Base-by-base conservation (phyloP, 1,140 invertebrate genomes). In the Drosophila dunni region DNA sequence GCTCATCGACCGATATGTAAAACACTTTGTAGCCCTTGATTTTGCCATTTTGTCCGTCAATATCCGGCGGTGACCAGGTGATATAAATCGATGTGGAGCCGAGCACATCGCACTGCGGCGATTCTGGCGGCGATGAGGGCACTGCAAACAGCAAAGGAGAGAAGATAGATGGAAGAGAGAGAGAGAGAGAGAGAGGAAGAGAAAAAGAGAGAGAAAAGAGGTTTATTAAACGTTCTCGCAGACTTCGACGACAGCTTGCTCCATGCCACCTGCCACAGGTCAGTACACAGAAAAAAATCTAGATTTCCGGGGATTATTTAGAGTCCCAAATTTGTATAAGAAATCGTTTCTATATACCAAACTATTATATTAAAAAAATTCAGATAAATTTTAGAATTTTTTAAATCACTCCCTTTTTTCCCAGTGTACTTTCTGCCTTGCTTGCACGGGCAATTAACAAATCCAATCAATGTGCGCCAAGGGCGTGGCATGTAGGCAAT, bases 21-120 rank as follows among this genome's bases (percentile, higher is more conserved):
- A 96, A 95, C 45, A 98, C 95, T 92, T 97, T 96, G 93, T 98
- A 98, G 7, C 97, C 97, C 89, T 97, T 96, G 51, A 98, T 94
- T 46, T 97, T 94, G 7, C 97, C 97, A 92, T 98, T 97, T 61
- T 97, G 94, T 7, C 96, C 96, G 56, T 96, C 95, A 34, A 95
- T 92, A 7, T 95, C 95, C 5, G 97, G 97, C 9, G 96, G 95
- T 65, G 97, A 96, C 97, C 97, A 98, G 15, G 96, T 95, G 54
- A 98, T 95, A 85, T 96, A 95, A 56, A 98, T 94, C 67, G 95
- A 97, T 92, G 97, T 95, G 11, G 97, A 97, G 77, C 95, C 96
- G 24, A 96, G 92, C 7, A 96, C 96, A 45, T 95, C 94, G 83
- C 96, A 97, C 50, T 95, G 94, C 2, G 97, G 94, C 71, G 96